phyloP scores from a whole-genome alignment of 2,113 vertebrate genomes.

The Malaclemys terrapin region DNA sequence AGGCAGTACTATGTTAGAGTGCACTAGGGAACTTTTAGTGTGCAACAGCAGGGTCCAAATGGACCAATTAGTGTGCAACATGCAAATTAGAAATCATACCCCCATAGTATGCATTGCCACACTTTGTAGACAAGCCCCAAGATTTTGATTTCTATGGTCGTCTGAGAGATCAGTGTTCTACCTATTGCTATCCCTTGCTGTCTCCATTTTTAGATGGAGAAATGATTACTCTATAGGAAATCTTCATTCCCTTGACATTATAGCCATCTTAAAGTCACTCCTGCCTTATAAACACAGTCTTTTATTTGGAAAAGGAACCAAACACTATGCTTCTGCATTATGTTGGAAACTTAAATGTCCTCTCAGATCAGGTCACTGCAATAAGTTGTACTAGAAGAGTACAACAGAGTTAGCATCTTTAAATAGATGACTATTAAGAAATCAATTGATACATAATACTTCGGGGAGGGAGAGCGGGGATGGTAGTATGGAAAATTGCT shows the following conservation, averaged over 20 bases:
- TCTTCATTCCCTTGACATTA: neutral
- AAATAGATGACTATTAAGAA: neutral
- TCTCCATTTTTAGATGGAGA: neutral
- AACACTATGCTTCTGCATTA: accelerated
- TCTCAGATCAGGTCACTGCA: neutral
- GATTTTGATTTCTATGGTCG: neutral
- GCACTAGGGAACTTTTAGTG: neutral
- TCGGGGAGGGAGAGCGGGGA: neutral
- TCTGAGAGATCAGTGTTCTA: neutral
- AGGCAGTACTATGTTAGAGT: neutral
- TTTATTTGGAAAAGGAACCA: neutral
- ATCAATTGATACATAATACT: neutral
- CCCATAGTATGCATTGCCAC: neutral
- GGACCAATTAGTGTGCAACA: neutral
- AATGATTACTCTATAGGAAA: neutral
- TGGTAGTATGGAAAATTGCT: neutral
- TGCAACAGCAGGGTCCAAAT: neutral
- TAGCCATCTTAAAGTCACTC: neutral
- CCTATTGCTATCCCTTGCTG: neutral
- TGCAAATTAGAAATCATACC: neutral
- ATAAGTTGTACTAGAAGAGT: neutral
- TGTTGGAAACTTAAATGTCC: neutral
- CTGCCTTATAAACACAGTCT: neutral
- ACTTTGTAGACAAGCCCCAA: neutral
- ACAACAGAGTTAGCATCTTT: neutral